Conservation (phyloP, 2,888 invertebrate genomes). For the Perizoma flavofasciatum region DNA sequence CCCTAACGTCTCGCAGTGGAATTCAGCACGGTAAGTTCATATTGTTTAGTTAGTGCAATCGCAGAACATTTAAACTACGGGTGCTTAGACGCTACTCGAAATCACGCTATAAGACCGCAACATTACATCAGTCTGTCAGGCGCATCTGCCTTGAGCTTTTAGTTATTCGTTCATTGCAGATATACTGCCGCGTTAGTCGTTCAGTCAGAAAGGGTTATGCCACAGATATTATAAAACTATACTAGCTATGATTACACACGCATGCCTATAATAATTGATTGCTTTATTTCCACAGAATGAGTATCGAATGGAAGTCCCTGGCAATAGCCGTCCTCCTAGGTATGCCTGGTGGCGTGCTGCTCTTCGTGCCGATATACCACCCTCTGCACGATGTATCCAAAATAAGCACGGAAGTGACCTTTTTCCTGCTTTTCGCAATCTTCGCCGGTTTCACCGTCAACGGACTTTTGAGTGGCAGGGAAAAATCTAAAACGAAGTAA, state of each 20-base stretch:
- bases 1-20: conserved; percentile 82
- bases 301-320: conserved; percentile 64
- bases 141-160: no score
- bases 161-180: no score
- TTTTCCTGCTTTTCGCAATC: conserved; percentile 85
- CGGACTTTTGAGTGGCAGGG: conserved; percentile 80
- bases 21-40: conserved; percentile 75
- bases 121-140: no score
- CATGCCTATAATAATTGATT: neutral
- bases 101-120: no score
- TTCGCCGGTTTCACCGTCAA: conserved; percentile 84
- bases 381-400: conserved; percentile 88
- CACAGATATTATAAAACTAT: no score
- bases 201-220: no score
- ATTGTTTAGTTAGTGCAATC: neutral
- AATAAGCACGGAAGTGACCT: conserved; percentile 89
- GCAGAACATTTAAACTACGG: no score
- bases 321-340: conserved; percentile 86
- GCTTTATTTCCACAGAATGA: conserved; percentile 45
- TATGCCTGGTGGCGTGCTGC: conserved; percentile 88
- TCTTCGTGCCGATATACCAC: conserved; percentile 90
- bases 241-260: no score
- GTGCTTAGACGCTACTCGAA: no score
- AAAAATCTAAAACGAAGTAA: conserved; percentile 58
- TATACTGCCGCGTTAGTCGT: no score